Percentiles rank a stretch among this genome's conserved stretches.
phyloP scores from a whole-genome alignment of 2,113 vertebrate genomes.

The Equus przewalskii region DNA sequence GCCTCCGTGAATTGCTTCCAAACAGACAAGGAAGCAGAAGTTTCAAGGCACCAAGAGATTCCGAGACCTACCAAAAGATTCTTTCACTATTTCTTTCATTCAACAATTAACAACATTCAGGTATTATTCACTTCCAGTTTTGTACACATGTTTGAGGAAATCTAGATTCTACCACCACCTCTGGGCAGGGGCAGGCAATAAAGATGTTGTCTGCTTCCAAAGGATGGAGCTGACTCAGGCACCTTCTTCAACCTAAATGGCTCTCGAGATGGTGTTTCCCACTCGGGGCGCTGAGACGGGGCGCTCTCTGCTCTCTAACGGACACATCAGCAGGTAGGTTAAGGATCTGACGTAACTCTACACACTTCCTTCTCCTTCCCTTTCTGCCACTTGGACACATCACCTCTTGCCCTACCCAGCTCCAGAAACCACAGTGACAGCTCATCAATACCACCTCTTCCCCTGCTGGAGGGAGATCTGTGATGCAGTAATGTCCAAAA shows the following conservation, averaged over 20 bases:
- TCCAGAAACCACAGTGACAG: not conserved
- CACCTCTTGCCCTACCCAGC: not conserved
- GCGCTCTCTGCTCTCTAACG: not conserved
- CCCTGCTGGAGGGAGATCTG: fast-evolving
- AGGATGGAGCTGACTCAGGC: too few relatives aligned
- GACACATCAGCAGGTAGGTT: fast-evolving
- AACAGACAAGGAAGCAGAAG: not conserved
- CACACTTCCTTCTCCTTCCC: not conserved
- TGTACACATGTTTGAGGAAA: not conserved
- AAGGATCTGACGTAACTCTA: not conserved
- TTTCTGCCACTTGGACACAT: not conserved
- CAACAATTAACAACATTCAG: not conserved
- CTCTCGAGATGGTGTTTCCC: too few relatives aligned
- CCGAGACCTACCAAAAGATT: not conserved
- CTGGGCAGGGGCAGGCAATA: too few relatives aligned
- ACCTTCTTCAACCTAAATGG: fast-evolving
- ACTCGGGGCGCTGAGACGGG: not conserved
- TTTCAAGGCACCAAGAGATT: fast-evolving
- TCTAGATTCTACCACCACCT: not conserved
- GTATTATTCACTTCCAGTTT: fast-evolving
- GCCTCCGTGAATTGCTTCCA: not conserved
- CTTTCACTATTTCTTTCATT: too few relatives aligned
- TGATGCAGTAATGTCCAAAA: too few relatives aligned
- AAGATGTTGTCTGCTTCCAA: not conserved
- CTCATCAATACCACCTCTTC: not conserved